Evolutionary conservation across 2,888 invertebrate genomes (phyloP).

Genomic region (Eupithecia insigniata): DNA sequence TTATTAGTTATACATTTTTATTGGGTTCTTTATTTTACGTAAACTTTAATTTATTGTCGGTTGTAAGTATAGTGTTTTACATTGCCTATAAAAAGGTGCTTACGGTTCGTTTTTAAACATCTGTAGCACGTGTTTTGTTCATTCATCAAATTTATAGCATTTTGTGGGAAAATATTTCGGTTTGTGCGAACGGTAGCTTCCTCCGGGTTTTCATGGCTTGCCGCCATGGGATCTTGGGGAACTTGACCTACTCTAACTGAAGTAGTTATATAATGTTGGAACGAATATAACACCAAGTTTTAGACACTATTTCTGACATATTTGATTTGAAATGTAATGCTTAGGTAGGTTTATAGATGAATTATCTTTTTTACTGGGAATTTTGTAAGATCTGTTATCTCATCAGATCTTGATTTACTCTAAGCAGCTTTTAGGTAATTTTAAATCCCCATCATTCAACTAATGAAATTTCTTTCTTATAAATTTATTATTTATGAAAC

Average conservation of each 20-base stretch:
- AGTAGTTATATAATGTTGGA: background rate
- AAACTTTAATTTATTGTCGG: constrained; percentile 83
- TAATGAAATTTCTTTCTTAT: background rate
- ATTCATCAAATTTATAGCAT: constrained; percentile 84
- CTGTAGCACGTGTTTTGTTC: constrained; percentile 83
- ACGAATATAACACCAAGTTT: background rate
- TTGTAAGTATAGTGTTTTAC: constrained; percentile 77
- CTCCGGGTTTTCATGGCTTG: constrained; percentile 44
- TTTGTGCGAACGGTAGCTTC: constrained; percentile 62
- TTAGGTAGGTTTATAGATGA: no score
- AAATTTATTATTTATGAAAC: background rate
- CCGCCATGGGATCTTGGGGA: background rate
- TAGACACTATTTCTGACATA: background rate
- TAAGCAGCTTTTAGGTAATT: background rate
- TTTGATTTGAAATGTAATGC: background rate
- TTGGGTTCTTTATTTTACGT: constrained; percentile 83
- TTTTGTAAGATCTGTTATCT: background rate
- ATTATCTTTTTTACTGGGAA: background rate
- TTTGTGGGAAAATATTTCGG: constrained; percentile 81
- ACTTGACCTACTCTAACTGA: background rate
- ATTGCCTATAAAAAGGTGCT: constrained; percentile 84
- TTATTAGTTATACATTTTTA: constrained; percentile 85
- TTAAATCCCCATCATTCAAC: background rate
- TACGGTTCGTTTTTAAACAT: constrained; percentile 82
- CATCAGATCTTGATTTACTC: background rate